Evolutionary conservation across 2,888 invertebrate species (phyloP).

Genomic region (Eupithecia subumbrata): DNA sequence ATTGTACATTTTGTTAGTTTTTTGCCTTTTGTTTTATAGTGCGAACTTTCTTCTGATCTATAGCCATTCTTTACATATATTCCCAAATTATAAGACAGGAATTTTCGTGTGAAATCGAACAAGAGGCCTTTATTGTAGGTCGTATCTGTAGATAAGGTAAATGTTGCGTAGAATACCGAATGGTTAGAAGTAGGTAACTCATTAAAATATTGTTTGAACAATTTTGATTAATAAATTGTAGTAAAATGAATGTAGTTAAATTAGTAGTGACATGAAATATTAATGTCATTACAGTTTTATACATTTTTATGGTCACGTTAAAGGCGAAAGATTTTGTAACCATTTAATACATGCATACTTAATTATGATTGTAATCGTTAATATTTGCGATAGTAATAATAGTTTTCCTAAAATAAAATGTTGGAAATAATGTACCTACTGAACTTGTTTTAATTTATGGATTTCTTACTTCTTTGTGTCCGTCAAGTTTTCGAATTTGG

Average conservation of each 20-base stretch:
- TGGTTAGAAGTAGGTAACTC: conserved; percentile 44
- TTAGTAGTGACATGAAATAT: conserved; percentile 59
- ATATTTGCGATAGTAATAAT: conserved; percentile 72
- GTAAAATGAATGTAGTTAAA: conserved; percentile 50
- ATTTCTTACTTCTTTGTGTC: not conserved
- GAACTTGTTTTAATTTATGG: conserved; percentile 1
- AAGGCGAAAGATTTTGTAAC: conserved; percentile 74
- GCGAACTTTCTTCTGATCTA: not conserved
- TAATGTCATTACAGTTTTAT: conserved; percentile 69
- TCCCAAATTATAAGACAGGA: conserved; percentile 18
- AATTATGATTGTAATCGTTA: conserved; percentile 76
- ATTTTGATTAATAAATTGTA: conserved; percentile 44
- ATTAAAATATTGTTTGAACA: conserved; percentile 40
- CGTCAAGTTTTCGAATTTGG: no score
- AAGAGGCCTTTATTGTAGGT: conserved; percentile 43
- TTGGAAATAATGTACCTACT: conserved; percentile 38
- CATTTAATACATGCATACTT: conserved; percentile 64
- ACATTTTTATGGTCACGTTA: conserved; percentile 77
- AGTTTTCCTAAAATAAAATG: conserved; percentile 69
- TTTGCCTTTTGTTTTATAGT: conserved; percentile 17
- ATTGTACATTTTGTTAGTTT: conserved; percentile 5
- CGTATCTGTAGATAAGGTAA: conserved; percentile 43
- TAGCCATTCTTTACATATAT: not conserved
- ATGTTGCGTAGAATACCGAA: conserved; percentile 43
- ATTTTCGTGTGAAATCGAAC: conserved; percentile 40